Base-by-base conservation (phyloP, 2,113 vertebrate species). In the Ancistrus triradiatus region DNA sequence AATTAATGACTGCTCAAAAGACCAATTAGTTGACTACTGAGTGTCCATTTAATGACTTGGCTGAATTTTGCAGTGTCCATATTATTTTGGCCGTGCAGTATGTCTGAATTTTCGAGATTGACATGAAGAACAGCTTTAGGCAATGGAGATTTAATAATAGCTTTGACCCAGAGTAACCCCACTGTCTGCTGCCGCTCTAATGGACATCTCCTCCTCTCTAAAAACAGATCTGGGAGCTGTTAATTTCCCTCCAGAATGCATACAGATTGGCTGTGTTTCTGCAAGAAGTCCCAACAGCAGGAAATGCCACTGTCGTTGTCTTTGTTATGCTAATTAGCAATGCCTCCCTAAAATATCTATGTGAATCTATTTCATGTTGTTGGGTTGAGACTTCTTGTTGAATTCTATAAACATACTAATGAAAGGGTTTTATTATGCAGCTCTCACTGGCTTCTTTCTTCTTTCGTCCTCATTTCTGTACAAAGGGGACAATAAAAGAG, bases 311-410 rank as follows among this genome's bases (percentile, higher is more conserved):
- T 44, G 21, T 51, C 63, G 10, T 61, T 17, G 51, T 56, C 70
- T 80, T 71, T 77, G 65, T 77, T 73, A 77, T 75, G 73, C 55
- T 75, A 80, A 77, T 77, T 48, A 52, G 33, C 47, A 9, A 38
- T 27, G 52, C 53, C 61, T 53, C 28, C 24, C 53, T 58, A 60
- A 69, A 76, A 74, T 72, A 68, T 69, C 52, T 18, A 46, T 35
- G 59, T 15, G 42, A 35, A 33, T 59, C 28, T 69, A 69, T 77
- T 67, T 68, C 65, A 35, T 60, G 67, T 52, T 43, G 50, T 15
- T 44, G 51, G 50, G 48, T 68, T 21, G 21, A 28, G 58, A 66
- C 64, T 74, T 72, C 67, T 75, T 74, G 59, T 64, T 17, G 22
- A 69, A 58, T 46, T 40, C 47, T 64, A 57, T 63, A 73, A 66